Conservation (phyloP, 1,140 invertebrate genomes). For the Centruroides vittatus region DNA sequence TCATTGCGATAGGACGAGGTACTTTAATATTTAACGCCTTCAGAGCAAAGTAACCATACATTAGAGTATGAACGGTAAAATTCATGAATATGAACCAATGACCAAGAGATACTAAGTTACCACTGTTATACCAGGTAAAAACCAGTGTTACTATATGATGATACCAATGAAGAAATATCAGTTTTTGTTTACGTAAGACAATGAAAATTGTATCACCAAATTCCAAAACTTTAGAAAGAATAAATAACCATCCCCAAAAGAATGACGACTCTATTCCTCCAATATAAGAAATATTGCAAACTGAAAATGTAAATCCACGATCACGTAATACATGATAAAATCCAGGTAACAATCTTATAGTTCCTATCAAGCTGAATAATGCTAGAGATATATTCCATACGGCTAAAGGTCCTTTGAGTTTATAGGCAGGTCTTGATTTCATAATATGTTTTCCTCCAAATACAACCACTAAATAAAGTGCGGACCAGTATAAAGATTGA, state of each 20-base stretch:
- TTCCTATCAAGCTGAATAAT: conserved; percentile 84
- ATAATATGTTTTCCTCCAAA: conserved; percentile 81
- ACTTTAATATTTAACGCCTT: conserved; percentile 73
- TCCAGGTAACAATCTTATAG: conserved; percentile 70
- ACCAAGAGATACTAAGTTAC: conserved; percentile 89
- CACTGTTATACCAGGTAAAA: conserved; percentile 95
- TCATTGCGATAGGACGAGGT: conserved; percentile 68
- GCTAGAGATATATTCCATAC: conserved; percentile 86
- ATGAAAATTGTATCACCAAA: conserved; percentile 96
- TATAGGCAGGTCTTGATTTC: conserved; percentile 73
- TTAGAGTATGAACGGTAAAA: conserved; percentile 90
- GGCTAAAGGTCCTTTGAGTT: conserved; percentile 64
- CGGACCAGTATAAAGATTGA: conserved; percentile 75
- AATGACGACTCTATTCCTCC: conserved; percentile 73
- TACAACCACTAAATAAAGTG: conserved; percentile 82
- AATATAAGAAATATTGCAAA: conserved; percentile 83
- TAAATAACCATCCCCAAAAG: conserved; percentile 94
- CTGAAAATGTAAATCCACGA: conserved; percentile 81
- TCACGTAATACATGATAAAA: conserved; percentile 67
- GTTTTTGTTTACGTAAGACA: conserved; percentile 82
- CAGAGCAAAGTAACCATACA: conserved; percentile 94
- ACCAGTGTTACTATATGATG: conserved; percentile 57
- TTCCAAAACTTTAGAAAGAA: conserved; percentile 80
- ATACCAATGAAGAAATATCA: conserved; percentile 96
- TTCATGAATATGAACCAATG: conserved; percentile 98